A percentile compares a stretch with the other conserved stretches of the same genome.
These are phyloP conservation scores for Formica aserva DNA, from an alignment of 2,888 invertebrate genomes.

Conservation along the genomic window DNA sequence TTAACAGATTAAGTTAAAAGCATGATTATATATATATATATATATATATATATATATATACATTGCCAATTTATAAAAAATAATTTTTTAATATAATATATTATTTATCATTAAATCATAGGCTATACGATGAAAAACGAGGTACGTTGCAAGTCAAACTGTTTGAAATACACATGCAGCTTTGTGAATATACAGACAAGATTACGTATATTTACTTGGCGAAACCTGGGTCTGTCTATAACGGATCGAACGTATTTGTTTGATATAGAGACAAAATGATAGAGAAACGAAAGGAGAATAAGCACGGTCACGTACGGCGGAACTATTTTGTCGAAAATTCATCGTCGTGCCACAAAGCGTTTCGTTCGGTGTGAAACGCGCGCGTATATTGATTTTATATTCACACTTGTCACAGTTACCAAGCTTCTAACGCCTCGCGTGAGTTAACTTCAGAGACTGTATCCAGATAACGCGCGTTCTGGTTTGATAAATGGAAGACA, in stretches of 20 bases:
- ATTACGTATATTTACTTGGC: neutral
- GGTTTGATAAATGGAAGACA: slow-evolving; percentile 48
- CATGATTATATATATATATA: neutral
- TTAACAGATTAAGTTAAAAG: neutral
- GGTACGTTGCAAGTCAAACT: neutral
- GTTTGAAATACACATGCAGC: neutral
- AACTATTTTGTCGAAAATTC: slow-evolving; percentile 19
- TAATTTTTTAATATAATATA: neutral
- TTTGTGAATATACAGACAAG: neutral
- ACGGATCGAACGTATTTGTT: neutral
- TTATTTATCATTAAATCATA: neutral
- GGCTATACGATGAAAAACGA: neutral
- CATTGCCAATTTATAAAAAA: neutral
- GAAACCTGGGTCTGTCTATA: neutral
- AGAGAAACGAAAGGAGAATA: neutral
- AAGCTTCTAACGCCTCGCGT: slow-evolving; percentile 44
- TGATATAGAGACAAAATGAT: neutral
- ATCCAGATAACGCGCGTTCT: slow-evolving; percentile 21
- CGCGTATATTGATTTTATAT: slow-evolving; percentile 31
- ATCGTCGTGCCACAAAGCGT: slow-evolving; percentile 13
- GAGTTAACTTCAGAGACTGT: slow-evolving; percentile 42
- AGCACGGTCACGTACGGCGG: neutral
- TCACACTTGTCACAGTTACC: slow-evolving; percentile 42
- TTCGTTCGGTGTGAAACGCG: neutral
- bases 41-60: neutral